These are phyloP conservation scores for Oreochromis aureus DNA, from an alignment of 2,113 vertebrate species.

Conservation along the genomic window DNA sequence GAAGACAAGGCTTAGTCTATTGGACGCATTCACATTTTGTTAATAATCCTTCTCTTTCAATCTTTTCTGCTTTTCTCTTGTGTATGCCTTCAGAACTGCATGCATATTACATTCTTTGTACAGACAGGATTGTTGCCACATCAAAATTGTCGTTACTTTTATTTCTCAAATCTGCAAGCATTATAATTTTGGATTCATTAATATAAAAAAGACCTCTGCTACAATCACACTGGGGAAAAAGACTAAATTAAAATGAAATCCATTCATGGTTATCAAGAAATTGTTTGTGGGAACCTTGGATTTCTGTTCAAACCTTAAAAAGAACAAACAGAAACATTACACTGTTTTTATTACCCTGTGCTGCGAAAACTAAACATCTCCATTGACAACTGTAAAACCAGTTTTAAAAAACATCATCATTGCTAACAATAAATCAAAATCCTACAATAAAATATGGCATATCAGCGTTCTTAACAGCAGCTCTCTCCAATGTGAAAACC, in stretches of 20 bases:
- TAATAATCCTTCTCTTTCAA: constrained; percentile 10
- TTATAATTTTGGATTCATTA: not conserved
- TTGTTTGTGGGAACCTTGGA: not conserved
- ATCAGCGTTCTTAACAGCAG: not conserved
- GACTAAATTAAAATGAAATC: not conserved
- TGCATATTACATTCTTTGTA: not conserved
- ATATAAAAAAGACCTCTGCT: not conserved
- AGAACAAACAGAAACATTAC: not conserved
- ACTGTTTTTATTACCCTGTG: not conserved
- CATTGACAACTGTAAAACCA: not conserved
- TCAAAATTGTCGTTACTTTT: not conserved
- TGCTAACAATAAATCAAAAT: not conserved
- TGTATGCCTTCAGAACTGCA: not conserved
- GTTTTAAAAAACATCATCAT: not conserved
- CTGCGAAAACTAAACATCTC: not conserved
- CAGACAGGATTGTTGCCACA: not conserved
- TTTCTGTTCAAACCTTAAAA: not conserved
- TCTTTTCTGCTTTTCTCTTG: not conserved
- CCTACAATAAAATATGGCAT: not conserved
- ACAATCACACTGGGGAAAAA: not conserved
- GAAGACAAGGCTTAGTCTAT: not conserved
- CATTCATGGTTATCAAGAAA: not conserved
- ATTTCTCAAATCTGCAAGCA: not conserved
- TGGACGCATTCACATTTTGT: constrained; percentile 4
- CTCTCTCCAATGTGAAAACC: not conserved